Conservation (phyloP, 2,888 invertebrate genomes). For the Rambutsinella grinnellia region DNA sequence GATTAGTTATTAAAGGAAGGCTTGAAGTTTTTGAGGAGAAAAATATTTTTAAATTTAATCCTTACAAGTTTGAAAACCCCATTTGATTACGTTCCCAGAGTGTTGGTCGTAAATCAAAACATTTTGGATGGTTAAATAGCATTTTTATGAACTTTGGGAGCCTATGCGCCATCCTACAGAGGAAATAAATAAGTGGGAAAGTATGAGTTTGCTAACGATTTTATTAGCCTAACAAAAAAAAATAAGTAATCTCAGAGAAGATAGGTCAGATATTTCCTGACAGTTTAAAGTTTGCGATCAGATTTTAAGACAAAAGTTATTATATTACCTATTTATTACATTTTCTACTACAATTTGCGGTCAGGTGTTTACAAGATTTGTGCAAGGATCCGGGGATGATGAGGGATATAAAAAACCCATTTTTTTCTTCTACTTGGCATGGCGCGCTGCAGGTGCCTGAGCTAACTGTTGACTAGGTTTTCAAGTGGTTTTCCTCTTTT, state of each 20-base stretch:
- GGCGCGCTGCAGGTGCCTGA: slow-evolving; percentile 50
- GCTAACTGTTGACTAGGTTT: slow-evolving; percentile 30
- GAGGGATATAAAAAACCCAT: slow-evolving; percentile 4
- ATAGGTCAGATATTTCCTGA: no score
- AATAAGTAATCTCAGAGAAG: no score
- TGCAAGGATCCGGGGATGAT: slow-evolving; percentile 7
- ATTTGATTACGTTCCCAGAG: neutral
- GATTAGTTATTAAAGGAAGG: no score
- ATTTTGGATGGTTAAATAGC: neutral
- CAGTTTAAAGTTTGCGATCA: no score
- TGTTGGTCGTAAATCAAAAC: slow-evolving; percentile 40
- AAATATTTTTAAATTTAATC: neutral
- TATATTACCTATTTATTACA: neutral
- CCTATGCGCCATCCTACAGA: no score
- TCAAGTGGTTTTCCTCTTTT: neutral
- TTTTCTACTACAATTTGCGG: slow-evolving; percentile 1
- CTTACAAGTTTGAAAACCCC: neutral
- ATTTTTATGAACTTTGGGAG: no score
- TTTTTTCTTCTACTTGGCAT: slow-evolving; percentile 41
- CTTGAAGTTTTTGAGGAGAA: no score
- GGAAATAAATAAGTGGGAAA: no score
- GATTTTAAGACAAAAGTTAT: neutral
- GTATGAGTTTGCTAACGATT: no score
- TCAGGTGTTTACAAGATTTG: slow-evolving; percentile 30
- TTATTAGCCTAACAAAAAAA: no score